Evolutionary conservation across 2,888 invertebrate genomes (phyloP), one percentile per base, ranked within the genome.

Genomic region (Microctonus aethiopoides): DNA sequence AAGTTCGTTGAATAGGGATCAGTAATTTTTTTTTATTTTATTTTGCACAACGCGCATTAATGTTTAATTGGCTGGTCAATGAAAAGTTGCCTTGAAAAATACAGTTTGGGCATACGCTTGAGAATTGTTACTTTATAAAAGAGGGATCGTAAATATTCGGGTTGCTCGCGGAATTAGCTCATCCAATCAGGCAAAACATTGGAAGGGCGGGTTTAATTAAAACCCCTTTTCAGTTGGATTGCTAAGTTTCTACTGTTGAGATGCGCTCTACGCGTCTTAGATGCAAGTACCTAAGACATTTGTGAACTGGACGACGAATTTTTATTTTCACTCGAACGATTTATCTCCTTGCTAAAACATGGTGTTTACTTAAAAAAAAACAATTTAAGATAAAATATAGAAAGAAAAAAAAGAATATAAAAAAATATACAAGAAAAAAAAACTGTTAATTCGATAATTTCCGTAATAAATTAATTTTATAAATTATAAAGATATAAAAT

Each of bases 191-290:
- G 81, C 81, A 81, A 80, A 84, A 86, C 85, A 85, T 78, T 83
- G 84, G 82, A 86, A 83, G 82, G 86, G 86, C 85, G 85, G 86
- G 79, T 82, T 86, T 86, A 85, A 86, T 86, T 86, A 86, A 86
- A 86, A 85, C 84, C 84, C 83, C 82, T 79, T 80, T 79, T 78
- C 77, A 79, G 76, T 75, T 74, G 67, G 16, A 34, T 29, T 51
- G 77, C 74, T 78, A 76, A 76, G 76, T 76, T 77, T 76, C 75
- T 60, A 69, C 61, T 72, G 73, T 72, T 39, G 60, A 70, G 56
- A 70, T 68, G 56, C 63, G 2, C 6, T n/a, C 6, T 63, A 46
- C 9, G 20, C 29, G 70, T 65, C 64, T 59, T 59, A 69, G 52
- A 65, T 60, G 36, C 54, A 60, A 65, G 65, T 46, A 59, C 34